Percentiles rank a stretch among this genome's conserved stretches.
Evolutionary conservation across 1,140 invertebrate species (phyloP).

Genomic region (Apocrypta bakeri): DNA sequence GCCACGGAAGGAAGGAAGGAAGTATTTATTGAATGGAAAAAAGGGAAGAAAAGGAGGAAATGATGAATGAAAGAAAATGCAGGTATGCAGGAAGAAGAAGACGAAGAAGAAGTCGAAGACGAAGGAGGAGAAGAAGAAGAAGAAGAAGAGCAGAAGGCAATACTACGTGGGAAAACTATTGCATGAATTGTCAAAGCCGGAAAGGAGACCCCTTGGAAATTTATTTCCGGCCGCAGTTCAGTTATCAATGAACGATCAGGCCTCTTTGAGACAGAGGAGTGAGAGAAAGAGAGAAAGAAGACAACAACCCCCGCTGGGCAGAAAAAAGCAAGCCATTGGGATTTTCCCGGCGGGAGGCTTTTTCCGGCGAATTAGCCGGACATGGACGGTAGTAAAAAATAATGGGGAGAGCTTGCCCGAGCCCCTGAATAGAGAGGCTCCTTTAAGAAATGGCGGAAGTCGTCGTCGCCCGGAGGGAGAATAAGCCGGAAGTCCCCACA

Average conservation of each 20-base stretch:
- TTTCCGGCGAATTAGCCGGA: constrained; percentile 31
- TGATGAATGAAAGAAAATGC: not conserved
- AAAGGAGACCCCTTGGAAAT: constrained; percentile 25
- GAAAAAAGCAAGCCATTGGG: constrained; percentile 51
- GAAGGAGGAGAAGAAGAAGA: not conserved
- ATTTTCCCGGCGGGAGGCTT: constrained; percentile 55
- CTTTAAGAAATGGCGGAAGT: constrained; percentile 70
- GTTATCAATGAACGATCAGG: constrained; percentile 38
- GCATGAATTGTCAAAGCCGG: constrained; percentile 35
- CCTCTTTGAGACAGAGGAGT: too few relatives aligned
- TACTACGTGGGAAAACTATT: constrained; percentile 42
- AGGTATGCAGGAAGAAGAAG: not conserved
- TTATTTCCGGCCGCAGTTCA: constrained; percentile 41
- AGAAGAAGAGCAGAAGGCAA: not conserved
- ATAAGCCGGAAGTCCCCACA: constrained; percentile 70
- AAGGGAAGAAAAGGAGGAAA: constrained; percentile 37
- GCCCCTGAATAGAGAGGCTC: constrained; percentile 61
- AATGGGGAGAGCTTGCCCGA: constrained; percentile 51
- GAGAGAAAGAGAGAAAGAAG: constrained; percentile 12
- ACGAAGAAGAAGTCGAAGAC: not conserved
- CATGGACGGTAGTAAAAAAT: constrained; percentile 61
- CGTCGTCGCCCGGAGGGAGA: constrained; percentile 55
- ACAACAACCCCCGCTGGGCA: not conserved
- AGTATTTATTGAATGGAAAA: constrained; percentile 27
- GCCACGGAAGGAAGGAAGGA: constrained; percentile 30